These are phyloP conservation scores for Eublepharis macularius DNA, from an alignment of 2,113 vertebrate genomes.

Conservation along the genomic window DNA sequence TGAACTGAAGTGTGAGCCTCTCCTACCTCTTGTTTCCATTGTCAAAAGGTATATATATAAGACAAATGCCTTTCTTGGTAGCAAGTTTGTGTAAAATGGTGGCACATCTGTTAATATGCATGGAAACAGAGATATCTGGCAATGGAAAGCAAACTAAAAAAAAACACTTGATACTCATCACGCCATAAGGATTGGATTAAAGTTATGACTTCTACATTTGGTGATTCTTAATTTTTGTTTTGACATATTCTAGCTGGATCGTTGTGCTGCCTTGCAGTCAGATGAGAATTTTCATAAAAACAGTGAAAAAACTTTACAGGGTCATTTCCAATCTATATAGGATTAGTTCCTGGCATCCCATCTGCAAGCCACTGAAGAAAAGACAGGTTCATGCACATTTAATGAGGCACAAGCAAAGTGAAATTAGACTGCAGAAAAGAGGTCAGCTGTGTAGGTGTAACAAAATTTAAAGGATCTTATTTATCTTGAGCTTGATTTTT, in stretches of 20 bases:
- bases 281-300: background rate
- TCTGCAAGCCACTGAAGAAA: background rate
- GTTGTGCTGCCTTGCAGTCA: rapidly evolving
- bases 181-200: background rate
- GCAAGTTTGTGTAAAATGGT: background rate
- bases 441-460: conserved; percentile 21
- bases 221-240: background rate
- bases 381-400: conserved; percentile 53
- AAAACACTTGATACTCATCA: background rate
- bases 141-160: background rate
- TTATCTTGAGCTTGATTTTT: rapidly evolving
- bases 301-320: background rate
- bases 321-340: conserved; percentile 32
- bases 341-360: conserved; percentile 25
- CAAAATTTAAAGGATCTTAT: background rate
- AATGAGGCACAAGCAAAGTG: conserved; percentile 60
- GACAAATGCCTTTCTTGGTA: background rate
- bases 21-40: background rate
- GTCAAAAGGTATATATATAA: background rate
- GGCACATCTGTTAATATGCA: background rate
- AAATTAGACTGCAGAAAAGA: conserved; percentile 43
- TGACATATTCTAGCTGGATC: background rate
- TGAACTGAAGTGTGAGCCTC: background rate
- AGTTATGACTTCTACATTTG: background rate
- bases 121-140: background rate